These are phyloP conservation scores for Ariolimax columbianus DNA, from an alignment of 2,888 invertebrate species.

Conservation along the genomic window DNA sequence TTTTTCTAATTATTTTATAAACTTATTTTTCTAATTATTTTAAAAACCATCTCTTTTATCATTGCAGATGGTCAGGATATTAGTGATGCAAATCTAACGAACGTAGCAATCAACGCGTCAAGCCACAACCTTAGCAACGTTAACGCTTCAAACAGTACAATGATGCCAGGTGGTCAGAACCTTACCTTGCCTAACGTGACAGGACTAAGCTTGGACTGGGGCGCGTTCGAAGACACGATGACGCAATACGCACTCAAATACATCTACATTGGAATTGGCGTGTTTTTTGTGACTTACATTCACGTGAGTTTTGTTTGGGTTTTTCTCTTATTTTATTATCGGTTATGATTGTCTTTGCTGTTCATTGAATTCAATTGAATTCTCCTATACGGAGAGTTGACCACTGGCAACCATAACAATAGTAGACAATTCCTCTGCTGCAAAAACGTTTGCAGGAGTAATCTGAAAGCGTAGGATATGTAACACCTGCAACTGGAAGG, in stretches of 20 bases:
- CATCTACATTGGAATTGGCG: conserved; percentile 80
- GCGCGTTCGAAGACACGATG: conserved; percentile 63
- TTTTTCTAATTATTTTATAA: no score
- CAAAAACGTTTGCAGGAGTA: no score
- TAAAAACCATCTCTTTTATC: background rate
- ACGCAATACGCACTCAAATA: conserved; percentile 73
- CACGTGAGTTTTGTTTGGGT: conserved; percentile 56
- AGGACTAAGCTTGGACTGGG: background rate
- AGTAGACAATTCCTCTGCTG: no score
- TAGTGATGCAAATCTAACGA: background rate
- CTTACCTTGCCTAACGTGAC: background rate
- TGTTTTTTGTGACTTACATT: conserved; percentile 79
- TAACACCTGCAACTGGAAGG: no score
- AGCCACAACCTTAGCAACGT: background rate
- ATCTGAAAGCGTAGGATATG: no score
- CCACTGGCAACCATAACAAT: no score
- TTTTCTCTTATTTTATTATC: no score
- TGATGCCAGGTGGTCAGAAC: background rate
- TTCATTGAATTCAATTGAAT: no score
- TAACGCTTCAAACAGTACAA: background rate
- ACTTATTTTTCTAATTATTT: no score
- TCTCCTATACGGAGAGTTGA: no score
- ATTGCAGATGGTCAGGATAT: background rate
- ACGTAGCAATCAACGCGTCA: background rate
- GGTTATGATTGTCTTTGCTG: no score